Evolutionary conservation across 2,113 vertebrate species (phyloP).

Genomic region (Heloderma charlesbogerti): DNA sequence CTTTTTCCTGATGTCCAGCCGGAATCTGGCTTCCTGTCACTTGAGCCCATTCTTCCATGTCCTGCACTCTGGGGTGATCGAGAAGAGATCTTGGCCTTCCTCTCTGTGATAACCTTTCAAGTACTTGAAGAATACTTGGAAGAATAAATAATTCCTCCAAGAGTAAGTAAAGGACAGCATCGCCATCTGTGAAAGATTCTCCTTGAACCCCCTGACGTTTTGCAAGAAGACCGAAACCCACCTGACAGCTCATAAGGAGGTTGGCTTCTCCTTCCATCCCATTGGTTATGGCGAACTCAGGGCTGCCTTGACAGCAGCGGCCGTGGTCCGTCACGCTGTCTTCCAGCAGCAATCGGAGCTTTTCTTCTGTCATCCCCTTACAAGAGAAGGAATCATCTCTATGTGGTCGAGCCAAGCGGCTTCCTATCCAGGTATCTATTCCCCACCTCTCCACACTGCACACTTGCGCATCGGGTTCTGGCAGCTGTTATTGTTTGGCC

Average conservation of each 20-base stretch:
- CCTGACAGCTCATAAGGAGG: slow-evolving; percentile 82
- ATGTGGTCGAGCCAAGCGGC: not conserved
- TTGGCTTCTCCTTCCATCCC: slow-evolving; percentile 68
- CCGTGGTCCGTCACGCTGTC: slow-evolving; percentile 72
- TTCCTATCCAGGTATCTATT: not conserved
- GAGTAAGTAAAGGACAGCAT: too few relatives aligned
- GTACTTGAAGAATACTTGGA: too few relatives aligned
- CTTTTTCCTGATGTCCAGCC: too few relatives aligned
- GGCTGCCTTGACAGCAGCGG: slow-evolving; percentile 66
- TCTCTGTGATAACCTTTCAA: too few relatives aligned
- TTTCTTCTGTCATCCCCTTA: slow-evolving; percentile 74
- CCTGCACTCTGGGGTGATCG: too few relatives aligned
- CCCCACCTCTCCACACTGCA: too few relatives aligned
- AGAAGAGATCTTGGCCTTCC: too few relatives aligned
- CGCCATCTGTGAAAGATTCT: not conserved
- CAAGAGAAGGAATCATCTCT: not conserved
- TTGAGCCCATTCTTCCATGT: too few relatives aligned
- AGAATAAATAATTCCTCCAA: too few relatives aligned
- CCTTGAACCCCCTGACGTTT: not conserved
- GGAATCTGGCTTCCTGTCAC: too few relatives aligned
- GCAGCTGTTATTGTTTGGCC: too few relatives aligned
- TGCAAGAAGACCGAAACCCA: slow-evolving; percentile 44
- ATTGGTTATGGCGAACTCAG: slow-evolving; percentile 71
- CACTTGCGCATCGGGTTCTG: too few relatives aligned
- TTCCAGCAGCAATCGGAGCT: slow-evolving; percentile 71